phyloP scores from a whole-genome alignment of 1,140 invertebrate species.

The Drosophila simulans region DNA sequence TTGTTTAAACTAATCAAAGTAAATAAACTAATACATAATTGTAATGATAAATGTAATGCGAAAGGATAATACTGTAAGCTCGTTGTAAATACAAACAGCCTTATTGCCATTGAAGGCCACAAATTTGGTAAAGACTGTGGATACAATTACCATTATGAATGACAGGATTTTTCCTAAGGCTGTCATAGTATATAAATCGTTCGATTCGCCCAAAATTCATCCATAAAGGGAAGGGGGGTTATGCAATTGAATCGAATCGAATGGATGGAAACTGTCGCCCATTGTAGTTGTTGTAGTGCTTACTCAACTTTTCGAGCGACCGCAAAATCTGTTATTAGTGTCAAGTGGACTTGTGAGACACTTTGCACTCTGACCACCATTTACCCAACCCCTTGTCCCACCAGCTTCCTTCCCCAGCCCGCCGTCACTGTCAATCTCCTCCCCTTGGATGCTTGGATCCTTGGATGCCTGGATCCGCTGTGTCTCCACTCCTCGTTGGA shows the following conservation, averaged over 20 bases:
- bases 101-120: no score
- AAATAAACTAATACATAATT: no score
- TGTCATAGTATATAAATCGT: not conserved
- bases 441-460: not conserved
- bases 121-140: no score
- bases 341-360: conserved; percentile 75
- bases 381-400: not conserved
- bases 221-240: no score
- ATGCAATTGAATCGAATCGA: not conserved
- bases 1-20: no score
- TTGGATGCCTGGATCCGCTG: not conserved
- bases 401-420: no score
- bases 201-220: not conserved
- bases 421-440: conserved; percentile 6
- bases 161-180: not conserved
- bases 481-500: conserved; percentile 14
- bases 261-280: conserved; percentile 1
- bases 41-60: no score
- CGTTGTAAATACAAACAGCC: no score
- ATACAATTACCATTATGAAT: no score
- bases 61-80: no score
- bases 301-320: conserved; percentile 74
- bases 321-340: conserved; percentile 80
- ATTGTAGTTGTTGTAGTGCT: conserved; percentile 52
- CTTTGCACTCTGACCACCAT: conserved; percentile 62